Evolutionary conservation across 53 echinoderm and acorn worm genomes (phyloP), one percentile per base, ranked within the genome.

Genomic region (Astropecten irregularis): DNA sequence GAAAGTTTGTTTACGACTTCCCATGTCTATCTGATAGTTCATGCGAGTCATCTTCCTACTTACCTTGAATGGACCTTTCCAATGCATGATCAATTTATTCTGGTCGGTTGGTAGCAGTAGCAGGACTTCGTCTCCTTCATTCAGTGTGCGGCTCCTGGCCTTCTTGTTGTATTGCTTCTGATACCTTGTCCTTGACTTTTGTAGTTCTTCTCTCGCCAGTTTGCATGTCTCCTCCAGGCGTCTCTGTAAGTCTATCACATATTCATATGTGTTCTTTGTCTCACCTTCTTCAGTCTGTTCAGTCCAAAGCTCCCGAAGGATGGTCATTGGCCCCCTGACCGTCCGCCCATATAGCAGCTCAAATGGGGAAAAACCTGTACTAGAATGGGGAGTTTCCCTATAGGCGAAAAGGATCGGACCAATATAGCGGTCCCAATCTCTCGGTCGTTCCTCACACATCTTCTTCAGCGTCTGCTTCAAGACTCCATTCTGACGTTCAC

Each of bases 361-460:
- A 15, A 88, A 88, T 19, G 86, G 77, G 16, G 86, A 76, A 46
- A 86, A 76, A 23, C 77, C 77, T 21, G 77, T 67, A 44, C 68
- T 82, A 1, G 54, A 66, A 10, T 82, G 88, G 5, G 82, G 82
- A 3, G 71, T 28, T 54, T 74, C 73, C 15, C 83, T 25, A 25
- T 66, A 65, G 3, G 88, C 88, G 54, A 88, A 73, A 6, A 73
- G 49, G 5, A 88, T 22, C 26, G 88, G 47, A 30, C 44, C 64
- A 21, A 88, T 50, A 38, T 83, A 83, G 8, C 76, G 46, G 25
- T 83, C 83, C 76, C 89, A 89, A 53, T 89, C 89, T 18, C 2
- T 26, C 9, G 88, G 88, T 63, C 73, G 20, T 53, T 83, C 88
- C 22, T 57, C 81, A 55, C 88, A 82, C 73, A 88, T 72, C 11